These are phyloP conservation scores for Lutraria lutraria DNA, from an alignment of 2,888 invertebrate species.

Conservation along the genomic window DNA sequence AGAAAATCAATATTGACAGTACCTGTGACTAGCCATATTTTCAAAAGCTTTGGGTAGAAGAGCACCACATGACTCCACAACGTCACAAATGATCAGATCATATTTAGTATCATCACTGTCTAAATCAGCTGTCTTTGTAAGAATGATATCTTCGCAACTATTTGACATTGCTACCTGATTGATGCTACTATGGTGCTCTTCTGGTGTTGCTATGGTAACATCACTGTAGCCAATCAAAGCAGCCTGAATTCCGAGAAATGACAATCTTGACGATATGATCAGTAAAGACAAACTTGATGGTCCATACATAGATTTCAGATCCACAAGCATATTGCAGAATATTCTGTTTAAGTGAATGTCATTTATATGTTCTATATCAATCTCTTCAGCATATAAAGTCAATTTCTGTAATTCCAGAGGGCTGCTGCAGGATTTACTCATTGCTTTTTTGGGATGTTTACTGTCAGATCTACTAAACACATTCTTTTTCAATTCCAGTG, in stretches of 20 bases:
- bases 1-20: background rate
- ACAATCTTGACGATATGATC: slow-evolving; percentile 75
- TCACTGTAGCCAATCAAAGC: slow-evolving; percentile 70
- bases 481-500: background rate
- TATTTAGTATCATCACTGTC: slow-evolving; percentile 57
- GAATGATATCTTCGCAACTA: slow-evolving; percentile 64
- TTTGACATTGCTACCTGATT: slow-evolving; percentile 67
- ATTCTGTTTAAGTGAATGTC: slow-evolving; percentile 76
- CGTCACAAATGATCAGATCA: slow-evolving; percentile 74
- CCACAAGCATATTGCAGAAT: slow-evolving; percentile 72
- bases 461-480: background rate
- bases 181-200: slow-evolving; percentile 69
- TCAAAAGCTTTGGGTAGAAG: slow-evolving; percentile 79
- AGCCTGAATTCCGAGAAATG: slow-evolving; percentile 79
- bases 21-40: slow-evolving; percentile 83
- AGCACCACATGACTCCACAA: slow-evolving; percentile 80
- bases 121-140: slow-evolving; percentile 61
- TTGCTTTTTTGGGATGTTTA: background rate
- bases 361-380: slow-evolving; percentile 73
- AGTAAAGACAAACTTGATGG: slow-evolving; percentile 67
- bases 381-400: slow-evolving; percentile 47
- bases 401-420: slow-evolving; percentile 29
- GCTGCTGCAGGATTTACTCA: background rate
- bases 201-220: slow-evolving; percentile 71
- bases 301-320: slow-evolving; percentile 37